Evolutionary conservation across 2,797 vertebrate species (phyloP), one percentile per base, ranked within the genome.

Genomic region (Acipenser ruthenus): DNA sequence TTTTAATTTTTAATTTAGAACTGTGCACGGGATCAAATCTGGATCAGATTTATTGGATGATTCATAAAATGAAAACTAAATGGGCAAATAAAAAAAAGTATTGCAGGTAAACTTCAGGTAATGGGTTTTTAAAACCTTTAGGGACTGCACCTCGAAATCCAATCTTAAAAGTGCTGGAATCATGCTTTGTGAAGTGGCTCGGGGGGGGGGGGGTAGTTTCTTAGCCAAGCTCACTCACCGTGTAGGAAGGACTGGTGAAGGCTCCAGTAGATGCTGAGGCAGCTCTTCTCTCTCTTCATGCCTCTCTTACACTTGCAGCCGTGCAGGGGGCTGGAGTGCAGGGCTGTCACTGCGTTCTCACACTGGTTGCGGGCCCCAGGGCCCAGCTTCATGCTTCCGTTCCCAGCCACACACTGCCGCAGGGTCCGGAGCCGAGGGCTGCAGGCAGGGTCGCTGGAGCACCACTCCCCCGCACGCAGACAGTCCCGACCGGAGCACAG

Each of bases 221-320:
- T 37, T 37, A 37, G 37, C 9, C 53, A 55, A 55, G 53, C 7
- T 7, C 10, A 23, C 82, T 80, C 51, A 93, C 95, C 94, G 68
- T 95, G 93, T 70, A 94, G 88, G 70, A 94, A 73, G 0, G 93
- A 95, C 77, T 96, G 93, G 72, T 94, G 93, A 69, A 97, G 91
- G 70, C 93, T 95, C 94, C 94, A 96, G 83, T 95, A 96, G 82
- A 96, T 95, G 0, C 93, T 94, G 50, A 96, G 75, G 71, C 94
- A 96, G 82, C 94, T 93, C 76, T 96, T 96, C 77, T 96, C 94
- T 72, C 87, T 93, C 72, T 95, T 96, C 94, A 95, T 95, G 68
- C 94, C 94, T 5, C 94, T 74, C 72, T 94, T 95, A 79, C 94
- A 96, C 69, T 94, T 92, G 87, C 94, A 96, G 78, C 91, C 91